A percentile compares a stretch with the other conserved stretches of the same genome.
These are phyloP conservation scores for Chionis minor DNA, from an alignment of 2,113 vertebrate species.

Conservation along the genomic window DNA sequence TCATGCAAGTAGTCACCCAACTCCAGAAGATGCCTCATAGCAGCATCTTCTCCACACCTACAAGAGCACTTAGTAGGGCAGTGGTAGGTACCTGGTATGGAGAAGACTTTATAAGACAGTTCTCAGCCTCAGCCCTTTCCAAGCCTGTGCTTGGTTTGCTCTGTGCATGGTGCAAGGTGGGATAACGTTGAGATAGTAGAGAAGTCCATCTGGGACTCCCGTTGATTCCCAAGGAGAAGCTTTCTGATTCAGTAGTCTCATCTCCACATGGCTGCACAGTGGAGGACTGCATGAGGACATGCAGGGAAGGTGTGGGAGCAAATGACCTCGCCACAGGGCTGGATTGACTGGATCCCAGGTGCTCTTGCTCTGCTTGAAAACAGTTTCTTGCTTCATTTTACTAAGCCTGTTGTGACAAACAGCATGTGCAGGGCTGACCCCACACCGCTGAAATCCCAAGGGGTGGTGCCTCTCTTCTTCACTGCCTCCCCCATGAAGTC, in stretches of 20 bases:
- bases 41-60: not conserved
- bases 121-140: not conserved
- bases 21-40: not conserved
- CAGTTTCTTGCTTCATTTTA: not conserved
- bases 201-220: not conserved
- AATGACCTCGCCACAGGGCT: not conserved
- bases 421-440: not conserved
- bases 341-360: not conserved
- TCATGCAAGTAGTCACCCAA: not conserved
- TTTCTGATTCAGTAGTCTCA: not conserved
- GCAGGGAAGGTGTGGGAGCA: not conserved
- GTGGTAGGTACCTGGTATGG: not conserved
- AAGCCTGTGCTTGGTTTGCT: not conserved
- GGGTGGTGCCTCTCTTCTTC: not conserved
- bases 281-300: not conserved
- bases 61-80: not conserved
- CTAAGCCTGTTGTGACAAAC: not conserved
- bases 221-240: not conserved
- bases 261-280: not conserved
- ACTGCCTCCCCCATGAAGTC: not conserved
- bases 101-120: not conserved
- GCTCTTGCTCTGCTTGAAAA: not conserved
- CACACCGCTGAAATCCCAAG: not conserved
- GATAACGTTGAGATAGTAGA: not conserved
- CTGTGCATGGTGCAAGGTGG: not conserved